Base-by-base conservation (phyloP, 2,888 invertebrate genomes). In the Callinectes sapidus region DNA sequence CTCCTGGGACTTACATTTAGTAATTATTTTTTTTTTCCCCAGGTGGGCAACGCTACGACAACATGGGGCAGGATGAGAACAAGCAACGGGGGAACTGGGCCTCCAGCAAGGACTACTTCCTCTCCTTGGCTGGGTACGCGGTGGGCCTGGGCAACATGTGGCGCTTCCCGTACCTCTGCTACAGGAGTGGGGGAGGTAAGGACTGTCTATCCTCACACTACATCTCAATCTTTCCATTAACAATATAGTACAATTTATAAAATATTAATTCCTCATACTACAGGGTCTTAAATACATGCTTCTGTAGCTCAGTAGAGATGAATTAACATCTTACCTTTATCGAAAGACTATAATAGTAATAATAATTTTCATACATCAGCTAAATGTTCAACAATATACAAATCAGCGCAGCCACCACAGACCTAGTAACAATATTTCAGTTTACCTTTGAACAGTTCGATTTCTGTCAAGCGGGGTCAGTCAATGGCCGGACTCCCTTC, bases 101-200 rank as follows among this genome's bases (percentile, higher is more conserved):
- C 39, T 91, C 81, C 32, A 94, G 92, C 55, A 92, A 90, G 93
- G 94, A 94, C 77, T 94, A 94, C 92, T 55, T 94, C 39, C 91
- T 94, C n/a, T 93, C 94, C 54, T 92, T 94, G 42, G 93, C 93
- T 16, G 94, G 98, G 54, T 96, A 98, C 95, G 98, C 98, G 95
- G 98, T 99, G 95, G 98, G 98, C 48, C 96, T 99, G 94, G 99
- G 98, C 95, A 99, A 99, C 95, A 98, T 89, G n/a, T 89, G 89
- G 89, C 89, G 89, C 42, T 89, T 89, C 71, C 89, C 89, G 16
- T 89, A 89, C 42, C 89, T 89, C 89, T 89, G 89, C 71, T 89
- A 71, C 28, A 89, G 71, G 71, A 89, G 71, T n/a, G 89, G 89
- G 2, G 89, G 89, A 89, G 89, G 89, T 89, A 61, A 89, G 89